These are phyloP conservation scores for Holothuria glaberrima DNA, from an alignment of 35 echinoderm and acorn worm species.

Conservation along the genomic window DNA sequence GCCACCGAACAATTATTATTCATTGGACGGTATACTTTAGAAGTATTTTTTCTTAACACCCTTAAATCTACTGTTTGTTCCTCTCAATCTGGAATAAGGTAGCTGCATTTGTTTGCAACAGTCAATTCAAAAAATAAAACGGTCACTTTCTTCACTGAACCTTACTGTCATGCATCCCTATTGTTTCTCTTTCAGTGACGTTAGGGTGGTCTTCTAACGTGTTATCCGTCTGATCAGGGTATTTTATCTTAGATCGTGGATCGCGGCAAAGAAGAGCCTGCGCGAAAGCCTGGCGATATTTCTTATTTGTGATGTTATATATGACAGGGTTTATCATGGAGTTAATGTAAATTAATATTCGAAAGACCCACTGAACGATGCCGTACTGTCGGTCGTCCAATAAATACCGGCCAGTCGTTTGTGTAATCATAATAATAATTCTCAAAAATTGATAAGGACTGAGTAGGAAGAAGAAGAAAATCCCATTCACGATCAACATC, in stretches of 20 bases:
- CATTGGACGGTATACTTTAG: too few species aligned
- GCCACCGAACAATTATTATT: too few species aligned
- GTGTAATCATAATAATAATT: slow-evolving; percentile 44
- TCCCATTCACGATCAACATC: slow-evolving; percentile 72
- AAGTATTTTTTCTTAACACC: too few species aligned
- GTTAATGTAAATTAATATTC: slow-evolving; percentile 70
- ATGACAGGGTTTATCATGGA: slow-evolving; percentile 72
- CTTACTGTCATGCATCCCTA: too few species aligned
- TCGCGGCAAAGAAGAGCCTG: slow-evolving; percentile 53
- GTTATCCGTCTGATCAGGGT: too few species aligned
- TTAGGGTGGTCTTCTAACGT: too few species aligned
- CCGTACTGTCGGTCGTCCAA: slow-evolving; percentile 8
- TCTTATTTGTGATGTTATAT: slow-evolving; percentile 52
- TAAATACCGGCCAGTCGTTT: slow-evolving; percentile 25
- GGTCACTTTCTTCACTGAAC: too few species aligned
- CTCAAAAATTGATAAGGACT: slow-evolving; percentile 61
- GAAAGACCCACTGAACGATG: slow-evolving; percentile 1
- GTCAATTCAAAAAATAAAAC: too few species aligned
- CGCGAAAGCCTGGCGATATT: slow-evolving; percentile 52
- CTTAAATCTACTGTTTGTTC: too few species aligned
- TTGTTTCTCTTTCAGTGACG: too few species aligned
- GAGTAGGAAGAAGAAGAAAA: slow-evolving; percentile 67
- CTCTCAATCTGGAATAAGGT: too few species aligned
- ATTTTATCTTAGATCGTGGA: background rate
- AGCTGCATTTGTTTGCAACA: too few species aligned